Evolutionary conservation across 2,888 invertebrate species (phyloP).

Genomic region (Rugalucina vietnamica): DNA sequence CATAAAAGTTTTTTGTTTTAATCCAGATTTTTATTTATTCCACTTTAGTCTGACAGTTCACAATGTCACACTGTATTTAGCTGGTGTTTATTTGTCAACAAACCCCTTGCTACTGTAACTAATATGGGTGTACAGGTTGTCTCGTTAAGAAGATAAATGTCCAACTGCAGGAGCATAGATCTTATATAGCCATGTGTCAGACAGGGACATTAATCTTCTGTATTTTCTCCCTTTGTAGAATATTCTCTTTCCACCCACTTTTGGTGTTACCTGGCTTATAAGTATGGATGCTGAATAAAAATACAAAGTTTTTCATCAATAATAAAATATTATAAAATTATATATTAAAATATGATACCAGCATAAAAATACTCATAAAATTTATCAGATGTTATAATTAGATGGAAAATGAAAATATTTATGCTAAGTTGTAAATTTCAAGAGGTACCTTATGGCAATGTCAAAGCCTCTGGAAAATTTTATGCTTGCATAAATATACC

Average conservation of each 20-base stretch:
- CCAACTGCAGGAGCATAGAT: neutral
- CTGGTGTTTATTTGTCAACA: neutral
- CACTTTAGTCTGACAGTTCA: neutral
- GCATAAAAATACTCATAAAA: no score
- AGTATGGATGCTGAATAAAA: no score
- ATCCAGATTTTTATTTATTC: neutral
- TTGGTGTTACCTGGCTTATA: neutral
- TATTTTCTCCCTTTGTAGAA: neutral
- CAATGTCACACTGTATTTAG: neutral
- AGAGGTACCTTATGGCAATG: no score
- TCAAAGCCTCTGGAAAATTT: no score
- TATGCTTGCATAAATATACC: no score
- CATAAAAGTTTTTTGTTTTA: neutral
- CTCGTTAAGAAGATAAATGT: constrained; percentile 1
- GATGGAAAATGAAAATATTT: no score
- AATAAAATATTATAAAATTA: no score
- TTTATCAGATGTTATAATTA: no score
- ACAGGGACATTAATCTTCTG: neutral
- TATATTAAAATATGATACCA: no score
- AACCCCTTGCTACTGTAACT: neutral
- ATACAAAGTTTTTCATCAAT: no score
- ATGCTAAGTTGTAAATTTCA: no score
- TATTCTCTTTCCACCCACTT: neutral
- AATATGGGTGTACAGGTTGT: constrained; percentile 7
- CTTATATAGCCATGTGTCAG: neutral